Evolutionary conservation across 2,113 vertebrate species (phyloP).

Genomic region (human): DNA sequence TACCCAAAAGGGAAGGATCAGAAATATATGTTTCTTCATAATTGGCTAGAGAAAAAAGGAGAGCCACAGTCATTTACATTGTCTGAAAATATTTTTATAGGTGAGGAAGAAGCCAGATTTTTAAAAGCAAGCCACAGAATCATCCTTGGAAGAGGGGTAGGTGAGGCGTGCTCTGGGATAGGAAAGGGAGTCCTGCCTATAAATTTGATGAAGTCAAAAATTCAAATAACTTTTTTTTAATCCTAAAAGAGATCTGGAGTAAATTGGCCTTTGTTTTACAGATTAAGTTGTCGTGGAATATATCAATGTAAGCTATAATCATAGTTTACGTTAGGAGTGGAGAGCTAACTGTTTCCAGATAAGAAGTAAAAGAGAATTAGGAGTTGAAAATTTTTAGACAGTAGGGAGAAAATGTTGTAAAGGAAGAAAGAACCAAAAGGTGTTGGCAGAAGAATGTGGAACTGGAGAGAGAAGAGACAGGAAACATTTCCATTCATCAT

Average conservation of each 20-base stretch:
- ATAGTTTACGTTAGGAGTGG: background rate
- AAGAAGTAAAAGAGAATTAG: background rate
- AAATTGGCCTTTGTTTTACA: background rate
- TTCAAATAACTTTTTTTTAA: slow-evolving; percentile 6
- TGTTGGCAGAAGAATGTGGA: background rate
- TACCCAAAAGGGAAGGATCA: background rate
- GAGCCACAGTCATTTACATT: background rate
- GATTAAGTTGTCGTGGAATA: background rate
- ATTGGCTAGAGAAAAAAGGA: background rate
- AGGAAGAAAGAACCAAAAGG: background rate
- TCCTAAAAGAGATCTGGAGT: background rate
- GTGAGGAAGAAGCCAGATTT: background rate
- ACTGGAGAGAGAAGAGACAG: background rate
- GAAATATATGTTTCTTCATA: background rate
- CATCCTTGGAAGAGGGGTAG: background rate
- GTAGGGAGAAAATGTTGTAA: background rate
- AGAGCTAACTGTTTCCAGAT: background rate
- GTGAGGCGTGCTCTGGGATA: background rate
- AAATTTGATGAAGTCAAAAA: slow-evolving; percentile 28
- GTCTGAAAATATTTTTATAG: background rate
- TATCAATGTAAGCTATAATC: background rate
- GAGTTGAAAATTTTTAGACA: background rate
- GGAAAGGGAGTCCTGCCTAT: background rate
- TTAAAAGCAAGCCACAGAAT: background rate
- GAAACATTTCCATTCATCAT: background rate